Evolutionary conservation across 2,113 vertebrate species (phyloP).

Genomic region (Alethe castanea): DNA sequence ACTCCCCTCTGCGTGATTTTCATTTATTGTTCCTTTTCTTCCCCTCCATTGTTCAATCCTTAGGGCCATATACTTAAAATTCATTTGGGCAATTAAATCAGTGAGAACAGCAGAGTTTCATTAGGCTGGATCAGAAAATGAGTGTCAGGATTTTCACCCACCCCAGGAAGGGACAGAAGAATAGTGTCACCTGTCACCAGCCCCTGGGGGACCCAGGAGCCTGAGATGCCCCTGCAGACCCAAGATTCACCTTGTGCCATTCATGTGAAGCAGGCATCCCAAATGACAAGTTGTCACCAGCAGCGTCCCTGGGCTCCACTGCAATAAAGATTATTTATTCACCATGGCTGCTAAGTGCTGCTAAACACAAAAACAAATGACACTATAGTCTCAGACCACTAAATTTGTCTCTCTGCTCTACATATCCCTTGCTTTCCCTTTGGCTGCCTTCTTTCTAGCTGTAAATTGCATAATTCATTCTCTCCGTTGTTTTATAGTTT

Average conservation of each 20-base stretch:
- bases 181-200: background rate
- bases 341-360: constrained; percentile 31
- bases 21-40: background rate
- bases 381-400: constrained; percentile 35
- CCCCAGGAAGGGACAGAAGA: background rate
- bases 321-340: constrained; percentile 55
- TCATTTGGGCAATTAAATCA: background rate
- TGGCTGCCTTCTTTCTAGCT: constrained; percentile 57
- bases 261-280: background rate
- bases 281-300: background rate
- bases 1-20: background rate
- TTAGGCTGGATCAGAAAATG: background rate
- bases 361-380: constrained; percentile 57
- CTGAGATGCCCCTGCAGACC: background rate
- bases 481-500: constrained; percentile 42
- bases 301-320: background rate
- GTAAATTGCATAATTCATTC: constrained; percentile 59
- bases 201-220: background rate
- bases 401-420: constrained; percentile 42
- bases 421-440: constrained; percentile 42
- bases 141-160: rapidly evolving
- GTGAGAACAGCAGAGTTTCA: background rate
- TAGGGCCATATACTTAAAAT: background rate
- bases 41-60: background rate
- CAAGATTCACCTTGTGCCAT: background rate